These are phyloP conservation scores for Eulemur coronatus DNA, from an alignment of 2,797 vertebrate genomes.

Conservation along the genomic window DNA sequence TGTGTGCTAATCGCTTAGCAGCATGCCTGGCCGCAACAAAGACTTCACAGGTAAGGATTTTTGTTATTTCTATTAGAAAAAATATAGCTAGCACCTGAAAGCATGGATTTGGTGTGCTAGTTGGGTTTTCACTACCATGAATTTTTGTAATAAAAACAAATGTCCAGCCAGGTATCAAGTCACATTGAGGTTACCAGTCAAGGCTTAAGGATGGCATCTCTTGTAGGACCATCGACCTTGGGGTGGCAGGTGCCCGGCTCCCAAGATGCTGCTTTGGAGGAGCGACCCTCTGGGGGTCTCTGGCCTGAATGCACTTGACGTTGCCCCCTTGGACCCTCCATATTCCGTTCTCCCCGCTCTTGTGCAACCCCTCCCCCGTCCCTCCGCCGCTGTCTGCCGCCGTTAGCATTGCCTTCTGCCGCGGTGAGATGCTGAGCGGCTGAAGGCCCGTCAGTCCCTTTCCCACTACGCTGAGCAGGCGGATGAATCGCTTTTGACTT, in stretches of 20 bases:
- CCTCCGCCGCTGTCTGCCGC: constrained; percentile 78
- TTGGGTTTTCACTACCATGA: background rate
- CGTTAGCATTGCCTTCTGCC: constrained; percentile 72
- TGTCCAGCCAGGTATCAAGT: fast-evolving
- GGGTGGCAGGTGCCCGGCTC: background rate
- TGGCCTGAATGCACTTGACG: constrained; percentile 70
- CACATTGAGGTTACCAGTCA: fast-evolving
- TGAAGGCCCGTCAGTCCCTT: constrained; percentile 79
- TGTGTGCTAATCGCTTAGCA: background rate
- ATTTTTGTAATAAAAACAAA: background rate
- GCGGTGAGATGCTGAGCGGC: constrained; percentile 73
- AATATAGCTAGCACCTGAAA: background rate
- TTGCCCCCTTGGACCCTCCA: constrained; percentile 78
- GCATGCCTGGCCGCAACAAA: background rate
- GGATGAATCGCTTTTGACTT: constrained; percentile 82
- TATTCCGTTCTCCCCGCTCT: constrained; percentile 68
- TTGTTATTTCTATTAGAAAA: background rate
- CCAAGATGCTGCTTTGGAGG: constrained; percentile 33
- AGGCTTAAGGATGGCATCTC: background rate
- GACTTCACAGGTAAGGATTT: background rate
- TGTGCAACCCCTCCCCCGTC: constrained; percentile 65
- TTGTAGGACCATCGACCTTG: fast-evolving
- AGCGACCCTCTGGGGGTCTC: constrained; percentile 28
- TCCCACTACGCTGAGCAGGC: constrained; percentile 77
- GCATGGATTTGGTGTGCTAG: too few species aligned